These are phyloP conservation scores for Trachelipus rathkii DNA, from an alignment of 1,140 invertebrate genomes.

Conservation along the genomic window DNA sequence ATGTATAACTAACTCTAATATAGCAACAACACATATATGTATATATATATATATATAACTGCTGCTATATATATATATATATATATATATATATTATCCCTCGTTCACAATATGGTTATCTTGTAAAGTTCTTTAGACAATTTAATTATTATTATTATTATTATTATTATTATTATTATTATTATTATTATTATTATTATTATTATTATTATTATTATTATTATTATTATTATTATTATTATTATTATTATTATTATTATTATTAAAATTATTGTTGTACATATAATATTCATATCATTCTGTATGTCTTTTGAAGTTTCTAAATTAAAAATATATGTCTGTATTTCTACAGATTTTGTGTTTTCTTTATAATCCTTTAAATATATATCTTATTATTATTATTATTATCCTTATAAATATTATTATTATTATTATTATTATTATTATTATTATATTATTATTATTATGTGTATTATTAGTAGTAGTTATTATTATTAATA, in stretches of 20 bases:
- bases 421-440: no score
- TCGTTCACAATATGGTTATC: constrained; percentile 19
- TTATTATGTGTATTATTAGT: no score
- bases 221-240: constrained; percentile 29
- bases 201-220: constrained; percentile 24
- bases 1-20: no score
- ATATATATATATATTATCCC: constrained; percentile 6
- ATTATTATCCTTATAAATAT: no score
- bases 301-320: constrained; percentile 46
- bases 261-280: constrained; percentile 39
- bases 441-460: no score
- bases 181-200: constrained; percentile 25
- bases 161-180: constrained; percentile 24
- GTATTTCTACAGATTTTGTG: constrained; percentile 43
- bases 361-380: no score
- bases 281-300: constrained; percentile 47
- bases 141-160: constrained; percentile 27
- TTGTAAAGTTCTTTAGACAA: constrained; percentile 14
- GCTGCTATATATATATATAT: constrained; percentile 11
- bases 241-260: constrained; percentile 24
- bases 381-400: no score
- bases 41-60: not conserved
- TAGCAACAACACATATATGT: not conserved
- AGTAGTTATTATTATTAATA: no score
- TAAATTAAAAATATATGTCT: constrained; percentile 47